Percentiles rank a stretch among this genome's conserved stretches.
Evolutionary conservation across 2,797 vertebrate genomes (phyloP).

Genomic region (Caiman crocodilus): DNA sequence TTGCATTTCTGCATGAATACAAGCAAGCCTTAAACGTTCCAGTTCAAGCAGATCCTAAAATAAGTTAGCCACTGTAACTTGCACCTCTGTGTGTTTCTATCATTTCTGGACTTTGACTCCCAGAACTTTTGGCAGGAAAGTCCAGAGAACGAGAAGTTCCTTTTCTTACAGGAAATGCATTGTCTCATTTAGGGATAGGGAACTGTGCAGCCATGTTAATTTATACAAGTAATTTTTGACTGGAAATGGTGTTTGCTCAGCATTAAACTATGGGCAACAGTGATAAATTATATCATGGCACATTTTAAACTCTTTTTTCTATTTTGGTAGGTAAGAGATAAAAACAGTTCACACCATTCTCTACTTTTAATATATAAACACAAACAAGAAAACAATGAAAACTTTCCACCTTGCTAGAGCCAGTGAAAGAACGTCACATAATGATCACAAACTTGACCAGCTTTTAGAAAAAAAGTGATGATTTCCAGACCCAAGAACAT

Average conservation of each 20-base stretch:
- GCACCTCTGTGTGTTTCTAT: not conserved
- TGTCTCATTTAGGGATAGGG: constrained; percentile 17
- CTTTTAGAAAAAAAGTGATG: not conserved
- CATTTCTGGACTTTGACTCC: not conserved
- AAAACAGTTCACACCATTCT: not conserved
- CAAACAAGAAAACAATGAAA: constrained; percentile 9
- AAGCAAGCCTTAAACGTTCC: not conserved
- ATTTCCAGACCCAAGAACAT: not conserved
- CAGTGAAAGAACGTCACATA: not conserved
- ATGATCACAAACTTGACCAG: not conserved
- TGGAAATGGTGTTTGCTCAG: constrained; percentile 49
- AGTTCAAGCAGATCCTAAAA: not conserved
- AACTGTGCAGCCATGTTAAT: constrained; percentile 3
- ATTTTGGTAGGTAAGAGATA: not conserved
- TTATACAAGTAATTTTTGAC: constrained; percentile 27
- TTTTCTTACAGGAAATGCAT: constrained; percentile 1
- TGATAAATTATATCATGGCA: constrained; percentile 38
- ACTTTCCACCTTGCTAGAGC: not conserved
- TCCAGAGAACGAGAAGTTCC: constrained; percentile 35
- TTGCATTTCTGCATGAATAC: not conserved
- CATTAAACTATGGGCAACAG: constrained; percentile 40
- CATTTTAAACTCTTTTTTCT: not conserved
- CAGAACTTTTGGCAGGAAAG: not conserved
- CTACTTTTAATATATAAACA: constrained; percentile 29
- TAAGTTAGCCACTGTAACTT: not conserved